phyloP scores from a whole-genome alignment of 1,140 invertebrate genomes.

The Aphaenogaster ashmeadi region DNA sequence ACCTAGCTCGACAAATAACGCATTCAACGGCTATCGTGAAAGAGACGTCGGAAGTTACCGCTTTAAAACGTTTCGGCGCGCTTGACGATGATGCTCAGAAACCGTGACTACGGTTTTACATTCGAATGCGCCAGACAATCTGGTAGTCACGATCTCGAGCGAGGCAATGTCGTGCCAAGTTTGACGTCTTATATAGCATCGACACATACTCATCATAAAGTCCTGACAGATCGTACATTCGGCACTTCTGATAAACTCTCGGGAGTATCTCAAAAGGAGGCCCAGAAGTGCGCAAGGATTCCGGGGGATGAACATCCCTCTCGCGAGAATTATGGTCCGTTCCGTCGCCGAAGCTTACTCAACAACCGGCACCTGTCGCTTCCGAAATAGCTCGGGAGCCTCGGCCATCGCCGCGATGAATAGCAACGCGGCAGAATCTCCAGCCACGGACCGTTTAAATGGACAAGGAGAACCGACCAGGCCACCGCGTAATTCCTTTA shows the following conservation, averaged over 20 bases:
- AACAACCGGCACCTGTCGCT: constrained; percentile 75
- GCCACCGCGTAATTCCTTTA: constrained; percentile 81
- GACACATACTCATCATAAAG: constrained; percentile 67
- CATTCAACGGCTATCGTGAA: constrained; percentile 65
- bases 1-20: constrained; percentile 58
- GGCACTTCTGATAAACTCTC: constrained; percentile 56
- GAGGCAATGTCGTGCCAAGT: constrained; percentile 19
- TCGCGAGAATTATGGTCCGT: constrained; percentile 66
- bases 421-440: constrained; percentile 68
- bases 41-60: constrained; percentile 57
- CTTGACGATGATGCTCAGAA: constrained; percentile 21
- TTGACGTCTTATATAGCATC: constrained; percentile 39
- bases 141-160: background rate
- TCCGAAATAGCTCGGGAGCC: constrained; percentile 66
- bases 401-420: constrained; percentile 64
- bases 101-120: constrained; percentile 48
- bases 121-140: constrained; percentile 35
- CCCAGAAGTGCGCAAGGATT: constrained; percentile 42
- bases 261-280: constrained; percentile 22
- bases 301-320: constrained; percentile 10
- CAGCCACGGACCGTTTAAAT: constrained; percentile 79
- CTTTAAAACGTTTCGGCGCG: constrained; percentile 29
- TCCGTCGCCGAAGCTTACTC: constrained; percentile 59
- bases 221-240: constrained; percentile 51
- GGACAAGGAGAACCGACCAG: constrained; percentile 77